Evolutionary conservation across 2,888 invertebrate genomes (phyloP).

Genomic region (Gnatocerus cornutus): DNA sequence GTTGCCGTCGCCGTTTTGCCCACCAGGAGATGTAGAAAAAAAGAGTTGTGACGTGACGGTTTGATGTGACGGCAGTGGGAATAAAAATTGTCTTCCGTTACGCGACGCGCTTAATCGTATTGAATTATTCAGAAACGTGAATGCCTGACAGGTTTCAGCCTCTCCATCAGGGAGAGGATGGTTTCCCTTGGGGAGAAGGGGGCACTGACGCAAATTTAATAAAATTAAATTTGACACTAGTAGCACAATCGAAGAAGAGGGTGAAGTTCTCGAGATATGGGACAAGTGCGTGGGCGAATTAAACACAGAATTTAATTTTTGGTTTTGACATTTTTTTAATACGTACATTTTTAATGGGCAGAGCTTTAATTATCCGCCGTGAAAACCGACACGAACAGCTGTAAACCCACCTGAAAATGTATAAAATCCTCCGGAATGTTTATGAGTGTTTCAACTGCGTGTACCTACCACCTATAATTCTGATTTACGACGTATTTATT

Average conservation of each 20-base stretch:
- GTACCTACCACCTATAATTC: constrained; percentile 26
- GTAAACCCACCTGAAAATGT: constrained; percentile 18
- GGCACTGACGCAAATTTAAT: constrained; percentile 3
- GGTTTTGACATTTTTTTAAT: no score
- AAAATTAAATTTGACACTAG: constrained; percentile 16
- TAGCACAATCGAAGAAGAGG: constrained; percentile 11
- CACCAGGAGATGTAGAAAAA: constrained; percentile 27
- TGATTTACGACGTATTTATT: constrained; percentile 41
- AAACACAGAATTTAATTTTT: no score
- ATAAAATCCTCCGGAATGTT: constrained; percentile 16
- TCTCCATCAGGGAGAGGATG: constrained; percentile 4
- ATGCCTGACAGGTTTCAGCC: constrained; percentile 29
- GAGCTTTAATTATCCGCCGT: no score
- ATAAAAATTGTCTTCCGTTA: constrained; percentile 34
- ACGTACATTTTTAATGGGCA: no score
- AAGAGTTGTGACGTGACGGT: constrained; percentile 15
- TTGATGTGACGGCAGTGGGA: constrained; percentile 14
- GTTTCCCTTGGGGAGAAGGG: background rate
- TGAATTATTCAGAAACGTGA: constrained; percentile 34
- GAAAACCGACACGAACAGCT: constrained; percentile 11
- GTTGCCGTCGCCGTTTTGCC: constrained; percentile 17
- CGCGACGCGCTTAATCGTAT: constrained; percentile 28
- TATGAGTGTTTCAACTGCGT: constrained; percentile 18
- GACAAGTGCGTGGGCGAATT: background rate
- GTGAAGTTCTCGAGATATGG: background rate